A percentile compares a stretch with the other conserved stretches of the same genome.
These are phyloP conservation scores for Conus canariensis DNA, from an alignment of 2,888 invertebrate species.

Conservation along the genomic window DNA sequence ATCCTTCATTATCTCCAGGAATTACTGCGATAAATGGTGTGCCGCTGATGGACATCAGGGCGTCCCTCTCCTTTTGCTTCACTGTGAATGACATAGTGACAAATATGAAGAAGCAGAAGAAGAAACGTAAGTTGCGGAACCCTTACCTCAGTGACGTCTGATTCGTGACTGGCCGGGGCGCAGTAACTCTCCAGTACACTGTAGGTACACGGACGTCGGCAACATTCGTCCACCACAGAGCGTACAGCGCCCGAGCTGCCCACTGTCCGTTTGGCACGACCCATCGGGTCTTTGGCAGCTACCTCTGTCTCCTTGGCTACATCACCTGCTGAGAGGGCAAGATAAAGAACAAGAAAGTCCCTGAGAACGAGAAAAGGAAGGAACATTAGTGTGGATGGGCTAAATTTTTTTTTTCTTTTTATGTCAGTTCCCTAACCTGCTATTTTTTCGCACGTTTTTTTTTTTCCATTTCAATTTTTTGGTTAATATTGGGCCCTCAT, in stretches of 20 bases:
- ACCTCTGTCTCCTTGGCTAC: not conserved
- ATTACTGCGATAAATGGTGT: no score
- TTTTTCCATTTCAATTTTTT: no score
- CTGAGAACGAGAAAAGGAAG: not conserved
- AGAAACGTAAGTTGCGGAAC: not conserved
- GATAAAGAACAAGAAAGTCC: not conserved
- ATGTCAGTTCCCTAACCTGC: no score
- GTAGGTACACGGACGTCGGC: constrained; percentile 26
- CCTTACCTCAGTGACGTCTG: not conserved
- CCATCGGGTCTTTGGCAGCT: not conserved
- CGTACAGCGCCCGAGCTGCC: not conserved
- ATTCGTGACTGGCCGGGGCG: not conserved
- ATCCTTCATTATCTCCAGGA: no score
- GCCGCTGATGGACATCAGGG: no score
- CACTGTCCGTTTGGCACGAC: not conserved
- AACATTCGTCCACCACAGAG: constrained; percentile 38
- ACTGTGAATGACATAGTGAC: not conserved
- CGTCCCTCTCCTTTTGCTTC: no score
- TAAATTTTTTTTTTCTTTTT: no score
- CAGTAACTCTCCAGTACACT: constrained; percentile 38
- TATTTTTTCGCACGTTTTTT: no score
- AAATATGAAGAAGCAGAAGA: not conserved
- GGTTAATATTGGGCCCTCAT: no score
- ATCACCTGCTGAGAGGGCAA: not conserved
- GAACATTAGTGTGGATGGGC: no score